phyloP scores from a whole-genome alignment of 2,113 vertebrate genomes.

The Cacatua alba region DNA sequence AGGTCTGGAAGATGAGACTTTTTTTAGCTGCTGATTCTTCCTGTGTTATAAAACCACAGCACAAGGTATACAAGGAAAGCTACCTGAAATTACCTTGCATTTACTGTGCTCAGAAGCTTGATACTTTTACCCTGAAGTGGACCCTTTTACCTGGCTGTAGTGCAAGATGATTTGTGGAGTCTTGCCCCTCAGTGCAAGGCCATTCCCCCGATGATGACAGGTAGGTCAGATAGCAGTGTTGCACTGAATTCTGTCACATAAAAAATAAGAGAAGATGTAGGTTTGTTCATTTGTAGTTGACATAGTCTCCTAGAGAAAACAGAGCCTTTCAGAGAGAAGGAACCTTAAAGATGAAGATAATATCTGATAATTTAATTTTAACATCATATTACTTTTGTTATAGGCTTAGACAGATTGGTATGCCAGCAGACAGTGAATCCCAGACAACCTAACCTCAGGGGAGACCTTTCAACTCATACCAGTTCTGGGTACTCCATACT shows the following conservation, averaged over 20 bases:
- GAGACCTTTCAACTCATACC: not conserved
- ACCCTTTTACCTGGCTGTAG: not conserved
- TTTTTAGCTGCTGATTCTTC: not conserved
- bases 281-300: not conserved
- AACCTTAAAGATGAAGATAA: not conserved
- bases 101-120: not conserved
- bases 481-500: not conserved
- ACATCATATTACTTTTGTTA: not conserved
- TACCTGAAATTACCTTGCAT: not conserved
- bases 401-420: not conserved
- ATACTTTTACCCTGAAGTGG: not conserved
- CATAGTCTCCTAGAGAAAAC: not conserved
- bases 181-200: not conserved
- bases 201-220: not conserved
- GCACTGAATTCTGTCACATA: not conserved
- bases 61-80: not conserved
- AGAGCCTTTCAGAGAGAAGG: not conserved
- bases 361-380: not conserved
- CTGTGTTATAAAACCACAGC: not conserved
- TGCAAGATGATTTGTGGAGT: not conserved
- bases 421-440: not conserved
- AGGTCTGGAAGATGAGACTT: not conserved
- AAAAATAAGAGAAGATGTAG: not conserved
- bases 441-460: not conserved
- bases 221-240: not conserved